Conservation (phyloP, 2,888 invertebrate species). For the Chesias legatella region DNA sequence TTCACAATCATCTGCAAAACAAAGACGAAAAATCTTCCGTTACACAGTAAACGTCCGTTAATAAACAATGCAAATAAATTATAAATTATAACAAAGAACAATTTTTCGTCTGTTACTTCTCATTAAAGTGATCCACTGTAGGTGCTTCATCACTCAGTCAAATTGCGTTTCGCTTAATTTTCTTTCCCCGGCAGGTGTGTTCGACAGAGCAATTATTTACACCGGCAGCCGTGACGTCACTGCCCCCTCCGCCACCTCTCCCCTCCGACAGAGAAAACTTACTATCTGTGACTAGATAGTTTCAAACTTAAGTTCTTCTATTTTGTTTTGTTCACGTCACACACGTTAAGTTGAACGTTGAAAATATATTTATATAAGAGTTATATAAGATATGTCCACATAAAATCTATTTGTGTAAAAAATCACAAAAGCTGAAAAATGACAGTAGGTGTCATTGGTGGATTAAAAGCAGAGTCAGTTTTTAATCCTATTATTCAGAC, state of each 20-base stretch:
- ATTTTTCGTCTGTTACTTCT: slow-evolving; percentile 73
- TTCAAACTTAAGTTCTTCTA: slow-evolving; percentile 52
- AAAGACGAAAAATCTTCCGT: not conserved
- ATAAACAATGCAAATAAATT: slow-evolving; percentile 35
- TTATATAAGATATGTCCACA: no score
- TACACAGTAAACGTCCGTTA: not conserved
- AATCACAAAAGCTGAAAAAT: no score
- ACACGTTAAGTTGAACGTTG: no score
- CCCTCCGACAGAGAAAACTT: slow-evolving; percentile 54
- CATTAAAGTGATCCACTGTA: slow-evolving; percentile 75
- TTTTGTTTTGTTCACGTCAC: slow-evolving; percentile 44
- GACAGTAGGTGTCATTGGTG: no score
- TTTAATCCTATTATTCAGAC: no score
- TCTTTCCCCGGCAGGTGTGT: slow-evolving; percentile 79
- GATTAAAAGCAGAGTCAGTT: no score
- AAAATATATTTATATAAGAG: no score
- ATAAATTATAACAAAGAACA: slow-evolving; percentile 61
- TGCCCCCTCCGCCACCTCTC: slow-evolving; percentile 40
- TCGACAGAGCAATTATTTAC: slow-evolving; percentile 81
- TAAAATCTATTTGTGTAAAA: no score
- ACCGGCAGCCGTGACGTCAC: slow-evolving; percentile 73
- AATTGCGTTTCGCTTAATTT: slow-evolving; percentile 80
- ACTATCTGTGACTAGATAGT: slow-evolving; percentile 62
- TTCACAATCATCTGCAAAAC: no score
- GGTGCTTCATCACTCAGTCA: slow-evolving; percentile 80